phyloP scores from a whole-genome alignment of 2,113 vertebrate genomes.

The Brachyhypopomus occidentalis region DNA sequence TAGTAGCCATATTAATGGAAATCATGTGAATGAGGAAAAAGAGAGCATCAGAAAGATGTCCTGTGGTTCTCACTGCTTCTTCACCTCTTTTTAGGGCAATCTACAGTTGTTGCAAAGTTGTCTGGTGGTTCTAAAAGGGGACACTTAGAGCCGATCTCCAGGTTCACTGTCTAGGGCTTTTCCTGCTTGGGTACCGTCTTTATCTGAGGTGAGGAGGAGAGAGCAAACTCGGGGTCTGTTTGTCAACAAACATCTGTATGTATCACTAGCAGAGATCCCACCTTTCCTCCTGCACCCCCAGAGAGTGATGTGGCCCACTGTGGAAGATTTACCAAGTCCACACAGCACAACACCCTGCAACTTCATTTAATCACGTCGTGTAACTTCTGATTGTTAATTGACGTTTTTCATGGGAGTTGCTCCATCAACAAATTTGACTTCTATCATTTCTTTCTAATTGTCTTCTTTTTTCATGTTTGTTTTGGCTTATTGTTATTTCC shows the following conservation, averaged over 20 bases:
- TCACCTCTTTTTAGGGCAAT: slow-evolving; percentile 81
- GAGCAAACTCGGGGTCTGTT: slow-evolving; percentile 69
- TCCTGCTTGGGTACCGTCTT: slow-evolving; percentile 75
- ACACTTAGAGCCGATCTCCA: slow-evolving; percentile 81
- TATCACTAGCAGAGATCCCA: slow-evolving; percentile 66
- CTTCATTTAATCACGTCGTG: slow-evolving; percentile 70
- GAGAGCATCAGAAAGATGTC: not conserved
- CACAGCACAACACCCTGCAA: slow-evolving; percentile 63
- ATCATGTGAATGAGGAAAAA: not conserved
- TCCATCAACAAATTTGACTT: slow-evolving; percentile 63
- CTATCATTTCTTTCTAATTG: slow-evolving; percentile 63
- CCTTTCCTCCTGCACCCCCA: slow-evolving; percentile 59
- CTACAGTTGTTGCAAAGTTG: slow-evolving; percentile 97
- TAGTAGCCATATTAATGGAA: not conserved
- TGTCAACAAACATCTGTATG: slow-evolving; percentile 68
- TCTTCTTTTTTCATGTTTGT: slow-evolving; percentile 45
- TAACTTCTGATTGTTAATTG: slow-evolving; percentile 72
- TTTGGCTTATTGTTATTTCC: slow-evolving; percentile 74
- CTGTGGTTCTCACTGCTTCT: not conserved
- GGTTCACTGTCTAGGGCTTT: slow-evolving; percentile 79
- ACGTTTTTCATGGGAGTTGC: slow-evolving; percentile 73
- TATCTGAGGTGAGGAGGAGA: slow-evolving; percentile 50
- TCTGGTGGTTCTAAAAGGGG: slow-evolving; percentile 90
- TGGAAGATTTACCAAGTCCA: slow-evolving; percentile 57
- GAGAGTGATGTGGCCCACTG: slow-evolving; percentile 55